Conservation (phyloP, 2,888 invertebrate genomes). For the Caenorhabditis drosophilae region DNA sequence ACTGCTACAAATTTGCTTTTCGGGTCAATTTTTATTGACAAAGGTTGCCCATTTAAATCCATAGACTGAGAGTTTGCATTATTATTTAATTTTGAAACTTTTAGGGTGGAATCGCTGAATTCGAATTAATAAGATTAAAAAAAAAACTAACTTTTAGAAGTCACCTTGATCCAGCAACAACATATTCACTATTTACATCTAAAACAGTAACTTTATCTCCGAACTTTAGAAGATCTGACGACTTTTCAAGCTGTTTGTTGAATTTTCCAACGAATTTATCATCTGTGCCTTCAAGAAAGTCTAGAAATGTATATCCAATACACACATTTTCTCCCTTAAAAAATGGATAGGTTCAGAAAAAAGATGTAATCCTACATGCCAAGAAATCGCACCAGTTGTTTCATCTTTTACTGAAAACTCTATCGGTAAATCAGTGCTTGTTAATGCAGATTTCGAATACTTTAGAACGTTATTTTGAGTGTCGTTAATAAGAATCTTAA, state of each 20-base stretch:
- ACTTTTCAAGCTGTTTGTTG: constrained; percentile 5
- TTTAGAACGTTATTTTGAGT: constrained; percentile 20
- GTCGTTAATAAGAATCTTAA: constrained; percentile 33
- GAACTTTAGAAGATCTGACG: constrained; percentile 21
- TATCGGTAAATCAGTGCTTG: constrained; percentile 7
- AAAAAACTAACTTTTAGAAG: too few species aligned
- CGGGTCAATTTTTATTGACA: constrained; percentile 31
- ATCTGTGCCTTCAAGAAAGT: constrained; percentile 19
- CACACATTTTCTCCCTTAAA: constrained; percentile 10
- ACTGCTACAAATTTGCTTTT: constrained; percentile 30
- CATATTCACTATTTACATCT: constrained; percentile 19
- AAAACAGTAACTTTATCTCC: constrained; percentile 26
- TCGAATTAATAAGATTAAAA: too few species aligned
- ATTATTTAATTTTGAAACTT: too few species aligned
- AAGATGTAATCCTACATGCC: constrained; percentile 6
- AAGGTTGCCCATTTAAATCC: constrained; percentile 28
- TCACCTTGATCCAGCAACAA: constrained; percentile 34
- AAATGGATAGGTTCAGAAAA: not conserved
- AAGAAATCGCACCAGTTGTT: constrained; percentile 22
- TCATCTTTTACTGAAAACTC: constrained; percentile 12
- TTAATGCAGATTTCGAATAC: constrained; percentile 19
- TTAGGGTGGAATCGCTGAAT: too few species aligned
- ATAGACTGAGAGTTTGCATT: too few species aligned
- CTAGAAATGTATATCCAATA: constrained; percentile 19
- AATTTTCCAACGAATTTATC: constrained; percentile 25